A percentile compares a stretch with the other conserved stretches of the same genome.
phyloP scores from a whole-genome alignment of 2,113 vertebrate species.

The Saguinus midas region DNA sequence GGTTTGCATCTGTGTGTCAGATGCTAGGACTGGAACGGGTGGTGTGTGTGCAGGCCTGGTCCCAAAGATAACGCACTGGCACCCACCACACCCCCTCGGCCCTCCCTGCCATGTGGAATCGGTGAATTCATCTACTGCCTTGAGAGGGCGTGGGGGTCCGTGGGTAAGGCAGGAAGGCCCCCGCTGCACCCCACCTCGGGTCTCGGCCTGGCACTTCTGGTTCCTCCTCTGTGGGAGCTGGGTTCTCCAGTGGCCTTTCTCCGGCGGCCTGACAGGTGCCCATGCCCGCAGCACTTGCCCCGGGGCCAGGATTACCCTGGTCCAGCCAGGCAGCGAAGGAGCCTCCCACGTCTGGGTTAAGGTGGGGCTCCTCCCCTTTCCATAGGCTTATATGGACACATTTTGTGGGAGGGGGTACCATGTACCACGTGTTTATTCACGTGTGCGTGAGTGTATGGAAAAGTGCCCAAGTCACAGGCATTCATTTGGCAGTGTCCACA shows the following conservation, averaged over 20 bases:
- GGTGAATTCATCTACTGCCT: no score
- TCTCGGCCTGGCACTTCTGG: accelerated
- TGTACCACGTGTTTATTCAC: no score
- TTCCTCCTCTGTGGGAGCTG: accelerated
- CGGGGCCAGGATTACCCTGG: not conserved
- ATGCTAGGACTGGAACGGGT: not conserved
- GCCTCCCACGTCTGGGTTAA: not conserved
- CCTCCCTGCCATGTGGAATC: accelerated
- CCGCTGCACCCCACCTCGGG: accelerated
- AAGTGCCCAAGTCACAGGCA: not conserved
- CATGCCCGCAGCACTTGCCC: not conserved
- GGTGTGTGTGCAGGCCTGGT: not conserved
- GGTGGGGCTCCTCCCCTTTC: no score
- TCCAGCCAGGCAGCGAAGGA: accelerated
- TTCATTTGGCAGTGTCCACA: not conserved
- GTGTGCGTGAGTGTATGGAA: not conserved
- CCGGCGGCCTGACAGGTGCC: not conserved
- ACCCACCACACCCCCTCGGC: not conserved
- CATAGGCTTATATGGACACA: no score
- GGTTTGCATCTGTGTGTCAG: not conserved
- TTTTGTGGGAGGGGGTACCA: no score
- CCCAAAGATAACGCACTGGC: not conserved
- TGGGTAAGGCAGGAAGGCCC: no score
- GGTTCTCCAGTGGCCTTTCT: not conserved
- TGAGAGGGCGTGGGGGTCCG: no score